Evolutionary conservation across 2,113 vertebrate genomes (phyloP), one percentile per base, ranked within the genome.

Genomic region (Phainopepla nitens): DNA sequence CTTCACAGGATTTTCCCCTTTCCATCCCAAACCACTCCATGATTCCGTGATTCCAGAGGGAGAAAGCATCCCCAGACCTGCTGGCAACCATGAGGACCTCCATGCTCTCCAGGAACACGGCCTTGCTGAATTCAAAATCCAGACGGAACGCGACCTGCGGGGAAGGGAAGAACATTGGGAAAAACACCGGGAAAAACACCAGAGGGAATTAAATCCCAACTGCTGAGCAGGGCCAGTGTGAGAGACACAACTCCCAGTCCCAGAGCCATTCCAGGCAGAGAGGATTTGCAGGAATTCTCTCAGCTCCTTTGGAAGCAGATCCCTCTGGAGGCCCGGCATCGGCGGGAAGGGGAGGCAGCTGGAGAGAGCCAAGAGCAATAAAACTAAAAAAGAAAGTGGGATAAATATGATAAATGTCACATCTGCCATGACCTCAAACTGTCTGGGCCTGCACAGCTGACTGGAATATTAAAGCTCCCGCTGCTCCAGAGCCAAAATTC

Each of bases 41-140:
- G 9, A 15, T 58, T 29, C 23, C 3, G 0, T 15, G 69, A 66
- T 53, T 51, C 60, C 39, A 11, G 41, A 11, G 44, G 64, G 41
- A 71, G 14, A 16, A 57, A 22, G 25, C 18, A 1, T 2, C 8
- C 68, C 31, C 94, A 95, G 62, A 99, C 99, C 99, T 99, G 98
- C 88, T 98, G 24, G 98, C 89, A 1, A 86, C 54, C 83, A 99
- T 95, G 82, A 85, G 61, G 76, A 99, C 96, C 73, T 97, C 98
- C 83, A 98, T 49, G 41, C 98, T 97, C 71, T 98, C 98, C 78
- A 99, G 97, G 94, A 99, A 99, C 66, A 98, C 8, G 0, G 97
- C 98, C 35, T 97, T 99, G 96, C 98, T 99, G 97, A 99, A 99
- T 72, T 99, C 99, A 35, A 99, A 99, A 97, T 99, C 99, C 93